Conservation (phyloP, 1,140 invertebrate species). For the Tetramorium alpestre region DNA sequence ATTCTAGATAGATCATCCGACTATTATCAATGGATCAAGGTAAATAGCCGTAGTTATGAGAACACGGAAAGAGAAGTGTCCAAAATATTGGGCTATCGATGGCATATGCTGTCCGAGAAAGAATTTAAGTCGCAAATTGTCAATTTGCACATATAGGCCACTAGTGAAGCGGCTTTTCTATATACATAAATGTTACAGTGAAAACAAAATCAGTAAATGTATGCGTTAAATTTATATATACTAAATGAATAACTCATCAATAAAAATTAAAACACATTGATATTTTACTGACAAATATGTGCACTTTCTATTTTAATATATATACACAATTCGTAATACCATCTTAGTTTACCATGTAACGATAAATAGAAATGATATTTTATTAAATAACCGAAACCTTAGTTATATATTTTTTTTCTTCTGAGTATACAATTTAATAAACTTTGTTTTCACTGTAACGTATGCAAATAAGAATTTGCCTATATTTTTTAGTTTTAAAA, state of each 20-base stretch:
- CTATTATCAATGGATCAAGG: conserved; percentile 89
- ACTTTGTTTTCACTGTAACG: background rate
- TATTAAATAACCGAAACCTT: background rate
- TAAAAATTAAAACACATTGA: background rate
- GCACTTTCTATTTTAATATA: background rate
- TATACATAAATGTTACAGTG: background rate
- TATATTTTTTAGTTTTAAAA: background rate
- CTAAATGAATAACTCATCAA: background rate
- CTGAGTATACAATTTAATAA: background rate
- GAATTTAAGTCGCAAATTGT: conserved; percentile 87
- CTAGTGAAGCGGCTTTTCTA: background rate
- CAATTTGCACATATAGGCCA: conserved; percentile 75
- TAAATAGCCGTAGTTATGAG: conserved; percentile 88
- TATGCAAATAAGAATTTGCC: background rate
- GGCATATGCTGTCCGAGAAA: conserved; percentile 91
- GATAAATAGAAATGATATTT: background rate
- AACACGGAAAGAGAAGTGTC: conserved; percentile 90
- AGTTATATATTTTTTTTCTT: background rate
- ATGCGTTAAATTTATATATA: background rate
- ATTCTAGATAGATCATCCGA: conserved; percentile 89
- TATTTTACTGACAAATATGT: background rate
- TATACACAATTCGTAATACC: too few relatives aligned
- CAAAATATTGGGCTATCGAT: conserved; percentile 88
- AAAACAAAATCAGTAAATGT: background rate
- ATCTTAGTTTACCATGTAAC: background rate